These are phyloP conservation scores for Tichodroma muraria DNA, from an alignment of 2,113 vertebrate species.

Conservation along the genomic window DNA sequence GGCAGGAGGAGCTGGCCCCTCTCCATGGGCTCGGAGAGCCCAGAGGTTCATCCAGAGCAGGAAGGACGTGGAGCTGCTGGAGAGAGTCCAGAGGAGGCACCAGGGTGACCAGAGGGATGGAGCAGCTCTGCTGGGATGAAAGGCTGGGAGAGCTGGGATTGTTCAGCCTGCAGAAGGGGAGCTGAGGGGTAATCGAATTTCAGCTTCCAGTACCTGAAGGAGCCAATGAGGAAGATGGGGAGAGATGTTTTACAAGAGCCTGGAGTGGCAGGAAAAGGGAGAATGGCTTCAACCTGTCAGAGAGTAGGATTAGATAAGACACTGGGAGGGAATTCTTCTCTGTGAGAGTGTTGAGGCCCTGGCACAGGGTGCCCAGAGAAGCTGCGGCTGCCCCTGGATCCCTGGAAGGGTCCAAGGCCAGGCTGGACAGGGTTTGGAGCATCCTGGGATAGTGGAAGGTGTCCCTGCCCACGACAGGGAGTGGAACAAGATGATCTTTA, in stretches of 20 bases:
- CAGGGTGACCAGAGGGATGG: not conserved
- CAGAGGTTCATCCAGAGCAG: not conserved
- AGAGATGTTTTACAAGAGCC: not conserved
- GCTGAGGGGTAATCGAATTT: not conserved
- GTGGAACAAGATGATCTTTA: not conserved
- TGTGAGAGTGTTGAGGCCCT: not conserved
- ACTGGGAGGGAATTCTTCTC: not conserved
- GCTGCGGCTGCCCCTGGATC: not conserved
- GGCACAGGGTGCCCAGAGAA: not conserved
- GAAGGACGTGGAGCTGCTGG: not conserved
- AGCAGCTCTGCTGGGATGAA: not conserved
- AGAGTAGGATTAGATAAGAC: not conserved
- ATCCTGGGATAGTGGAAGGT: accelerated
- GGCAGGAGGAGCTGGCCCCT: not conserved
- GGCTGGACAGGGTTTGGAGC: accelerated
- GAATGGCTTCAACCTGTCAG: not conserved
- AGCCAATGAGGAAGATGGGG: not conserved
- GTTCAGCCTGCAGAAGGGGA: not conserved
- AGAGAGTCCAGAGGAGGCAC: not conserved
- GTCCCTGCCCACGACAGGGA: not conserved
- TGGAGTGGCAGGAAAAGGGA: not conserved
- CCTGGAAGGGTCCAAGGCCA: not conserved
- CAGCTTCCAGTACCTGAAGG: not conserved
- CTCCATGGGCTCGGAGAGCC: not conserved
- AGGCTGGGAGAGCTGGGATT: not conserved